Conservation (phyloP, 2,113 vertebrate species). For the Pygoscelis antarcticus region DNA sequence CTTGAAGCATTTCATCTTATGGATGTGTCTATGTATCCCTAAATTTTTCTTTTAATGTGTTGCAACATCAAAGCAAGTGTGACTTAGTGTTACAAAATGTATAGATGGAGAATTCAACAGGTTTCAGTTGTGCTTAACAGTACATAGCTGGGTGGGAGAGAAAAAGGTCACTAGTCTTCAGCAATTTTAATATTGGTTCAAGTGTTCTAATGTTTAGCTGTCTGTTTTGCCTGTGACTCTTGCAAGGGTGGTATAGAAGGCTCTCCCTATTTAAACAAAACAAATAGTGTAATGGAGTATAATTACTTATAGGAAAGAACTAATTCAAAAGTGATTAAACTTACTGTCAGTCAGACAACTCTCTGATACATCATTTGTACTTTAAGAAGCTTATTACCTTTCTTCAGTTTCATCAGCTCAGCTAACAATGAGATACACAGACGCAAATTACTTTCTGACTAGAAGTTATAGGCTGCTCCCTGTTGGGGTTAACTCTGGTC, state of each 20-base stretch:
- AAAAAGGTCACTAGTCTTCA: not conserved
- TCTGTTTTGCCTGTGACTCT: not conserved
- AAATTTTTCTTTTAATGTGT: not conserved
- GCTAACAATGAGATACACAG: not conserved
- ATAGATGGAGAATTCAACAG: not conserved
- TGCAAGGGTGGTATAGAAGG: not conserved
- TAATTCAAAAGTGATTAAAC: not conserved
- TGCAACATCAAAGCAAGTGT: not conserved
- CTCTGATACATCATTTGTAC: not conserved
- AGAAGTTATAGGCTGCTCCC: not conserved
- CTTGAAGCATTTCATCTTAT: rapidly evolving
- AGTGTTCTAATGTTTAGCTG: not conserved
- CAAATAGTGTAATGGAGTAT: not conserved
- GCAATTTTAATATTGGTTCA: not conserved
- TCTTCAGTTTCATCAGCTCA: not conserved
- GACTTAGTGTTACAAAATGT: not conserved
- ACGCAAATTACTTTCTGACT: not conserved
- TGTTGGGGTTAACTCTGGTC: not conserved
- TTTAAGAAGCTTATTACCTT: not conserved
- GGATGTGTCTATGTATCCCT: not conserved
- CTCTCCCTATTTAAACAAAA: not conserved
- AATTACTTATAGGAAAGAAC: not conserved
- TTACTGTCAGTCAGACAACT: not conserved
- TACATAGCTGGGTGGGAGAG: rapidly evolving
- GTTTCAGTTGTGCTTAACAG: not conserved